These are phyloP conservation scores for Cylas formicarius DNA, from an alignment of 1,140 invertebrate species.

Conservation along the genomic window DNA sequence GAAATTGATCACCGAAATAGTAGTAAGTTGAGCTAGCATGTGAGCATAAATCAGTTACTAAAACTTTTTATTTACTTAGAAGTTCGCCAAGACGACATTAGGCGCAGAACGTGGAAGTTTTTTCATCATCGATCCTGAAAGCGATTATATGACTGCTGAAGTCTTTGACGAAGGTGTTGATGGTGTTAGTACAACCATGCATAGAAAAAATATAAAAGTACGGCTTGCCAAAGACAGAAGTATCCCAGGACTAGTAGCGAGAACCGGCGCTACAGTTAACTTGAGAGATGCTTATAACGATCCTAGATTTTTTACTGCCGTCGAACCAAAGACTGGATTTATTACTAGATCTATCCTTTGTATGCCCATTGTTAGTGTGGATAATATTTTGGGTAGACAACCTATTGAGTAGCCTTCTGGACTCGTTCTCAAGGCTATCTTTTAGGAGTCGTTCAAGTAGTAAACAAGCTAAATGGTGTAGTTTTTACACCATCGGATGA, in stretches of 20 bases:
- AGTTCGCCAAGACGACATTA: conserved; percentile 47
- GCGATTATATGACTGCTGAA: conserved; percentile 44
- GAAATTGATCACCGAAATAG: conserved; percentile 49
- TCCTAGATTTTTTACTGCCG: conserved; percentile 45
- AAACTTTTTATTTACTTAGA: conserved; percentile 40
- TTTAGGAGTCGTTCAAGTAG: conserved; percentile 47
- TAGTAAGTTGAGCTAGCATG: conserved; percentile 37
- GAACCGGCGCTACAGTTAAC: conserved; percentile 43
- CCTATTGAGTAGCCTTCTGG: too few relatives aligned
- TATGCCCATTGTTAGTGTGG: conserved; percentile 46
- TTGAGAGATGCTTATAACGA: conserved; percentile 47
- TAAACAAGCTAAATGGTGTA: conserved; percentile 45
- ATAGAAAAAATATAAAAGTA: conserved; percentile 45
- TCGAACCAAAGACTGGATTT: conserved; percentile 45
- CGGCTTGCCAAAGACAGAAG: conserved; percentile 43
- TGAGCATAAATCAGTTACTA: too few relatives aligned
- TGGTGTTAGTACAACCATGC: conserved; percentile 31
- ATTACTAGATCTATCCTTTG: conserved; percentile 47
- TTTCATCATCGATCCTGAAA: conserved; percentile 45
- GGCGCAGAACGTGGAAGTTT: conserved; percentile 47
- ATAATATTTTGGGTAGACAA: conserved; percentile 45
- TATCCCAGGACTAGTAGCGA: conserved; percentile 45
- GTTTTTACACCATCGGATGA: conserved; percentile 46
- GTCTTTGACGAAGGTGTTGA: conserved; percentile 50
- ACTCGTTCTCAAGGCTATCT: too few relatives aligned